Percentiles rank a stretch among this genome's conserved stretches.
phyloP scores from a whole-genome alignment of 1,140 invertebrate species.

The Aphis gossypii region DNA sequence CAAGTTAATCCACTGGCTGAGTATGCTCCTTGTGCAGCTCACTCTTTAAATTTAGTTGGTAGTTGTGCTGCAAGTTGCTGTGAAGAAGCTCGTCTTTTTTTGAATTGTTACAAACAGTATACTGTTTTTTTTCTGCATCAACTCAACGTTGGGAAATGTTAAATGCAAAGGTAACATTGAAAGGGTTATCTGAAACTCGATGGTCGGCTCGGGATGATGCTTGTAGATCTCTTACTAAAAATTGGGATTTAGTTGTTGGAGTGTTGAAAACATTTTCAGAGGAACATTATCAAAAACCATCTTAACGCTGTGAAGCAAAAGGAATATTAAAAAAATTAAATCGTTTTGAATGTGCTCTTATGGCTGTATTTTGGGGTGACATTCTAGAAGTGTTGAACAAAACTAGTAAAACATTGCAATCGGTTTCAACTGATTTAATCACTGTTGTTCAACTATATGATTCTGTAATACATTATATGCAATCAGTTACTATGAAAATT shows the following conservation, averaged over 20 bases:
- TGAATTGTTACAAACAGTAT: neutral
- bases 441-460: slow-evolving; percentile 19
- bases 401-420: slow-evolving; percentile 33
- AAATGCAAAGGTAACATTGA: neutral
- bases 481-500: neutral
- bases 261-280: neutral
- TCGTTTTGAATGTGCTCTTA: slow-evolving; percentile 59
- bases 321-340: slow-evolving; percentile 59
- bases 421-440: neutral
- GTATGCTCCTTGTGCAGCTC: slow-evolving; percentile 44
- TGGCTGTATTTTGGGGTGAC: slow-evolving; percentile 59
- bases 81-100: slow-evolving; percentile 12
- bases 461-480: neutral
- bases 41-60: slow-evolving; percentile 42
- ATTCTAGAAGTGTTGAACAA: no score
- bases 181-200: neutral
- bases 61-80: slow-evolving; percentile 31
- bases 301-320: slow-evolving; percentile 48
- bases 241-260: slow-evolving; percentile 38
- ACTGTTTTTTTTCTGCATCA: neutral
- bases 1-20: slow-evolving; percentile 28
- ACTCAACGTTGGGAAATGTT: slow-evolving; percentile 27
- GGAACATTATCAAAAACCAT: slow-evolving; percentile 57
- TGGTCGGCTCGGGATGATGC: neutral
- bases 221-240: slow-evolving; percentile 19